Percentiles rank a stretch among this genome's conserved stretches.
Conservation (phyloP, 2,113 vertebrate genomes). For the Stictonetta naevosa region DNA sequence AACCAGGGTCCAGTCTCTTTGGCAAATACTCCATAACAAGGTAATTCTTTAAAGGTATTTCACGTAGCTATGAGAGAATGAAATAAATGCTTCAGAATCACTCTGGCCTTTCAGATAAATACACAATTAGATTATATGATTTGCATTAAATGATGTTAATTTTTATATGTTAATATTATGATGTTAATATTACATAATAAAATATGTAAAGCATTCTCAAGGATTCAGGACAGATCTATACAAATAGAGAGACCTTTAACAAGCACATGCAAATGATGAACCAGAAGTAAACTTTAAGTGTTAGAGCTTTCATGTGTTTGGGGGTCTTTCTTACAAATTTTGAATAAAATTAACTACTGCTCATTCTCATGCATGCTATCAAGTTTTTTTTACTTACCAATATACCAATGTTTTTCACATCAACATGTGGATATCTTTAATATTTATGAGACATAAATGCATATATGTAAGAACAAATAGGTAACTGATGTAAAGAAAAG, state of each 20-base stretch:
- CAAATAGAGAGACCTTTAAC: not conserved
- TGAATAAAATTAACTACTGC: not conserved
- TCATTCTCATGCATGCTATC: not conserved
- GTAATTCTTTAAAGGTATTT: constrained; percentile 51
- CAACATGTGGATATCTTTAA: not conserved
- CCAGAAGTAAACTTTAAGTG: not conserved
- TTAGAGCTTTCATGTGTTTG: not conserved
- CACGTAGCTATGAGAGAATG: constrained; percentile 19
- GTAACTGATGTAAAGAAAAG: not conserved
- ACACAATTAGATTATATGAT: constrained; percentile 2
- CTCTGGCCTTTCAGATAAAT: constrained; percentile 43
- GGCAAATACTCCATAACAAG: constrained; percentile 48
- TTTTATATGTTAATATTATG: too few species aligned
- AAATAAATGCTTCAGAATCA: constrained; percentile 28
- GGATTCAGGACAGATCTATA: not conserved
- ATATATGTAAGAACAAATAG: not conserved
- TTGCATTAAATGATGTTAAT: not conserved
- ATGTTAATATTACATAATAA: not conserved
- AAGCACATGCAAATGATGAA: not conserved
- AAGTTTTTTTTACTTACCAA: not conserved
- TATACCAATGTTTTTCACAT: not conserved
- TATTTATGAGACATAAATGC: not conserved
- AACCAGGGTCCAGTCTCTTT: constrained; percentile 48
- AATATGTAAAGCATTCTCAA: not conserved
- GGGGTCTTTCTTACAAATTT: not conserved